Evolutionary conservation across 1,140 invertebrate species (phyloP).

Genomic region (Diorhabda sublineata): DNA sequence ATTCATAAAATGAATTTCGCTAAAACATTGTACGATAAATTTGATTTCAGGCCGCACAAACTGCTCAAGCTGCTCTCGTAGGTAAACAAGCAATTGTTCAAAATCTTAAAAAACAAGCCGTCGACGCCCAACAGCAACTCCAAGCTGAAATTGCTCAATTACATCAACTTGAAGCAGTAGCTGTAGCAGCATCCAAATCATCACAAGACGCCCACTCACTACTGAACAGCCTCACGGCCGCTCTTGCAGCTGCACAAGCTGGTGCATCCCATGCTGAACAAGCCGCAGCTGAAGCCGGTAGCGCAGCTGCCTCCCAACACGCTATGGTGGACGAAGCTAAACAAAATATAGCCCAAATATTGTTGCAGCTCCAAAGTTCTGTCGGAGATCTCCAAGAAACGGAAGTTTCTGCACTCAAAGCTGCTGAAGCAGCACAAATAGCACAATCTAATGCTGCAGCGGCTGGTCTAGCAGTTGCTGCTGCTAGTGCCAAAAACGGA

Average conservation of each 20-base stretch:
- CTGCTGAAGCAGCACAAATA: slow-evolving; percentile 30
- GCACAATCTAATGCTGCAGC: slow-evolving; percentile 39
- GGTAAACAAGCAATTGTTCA: slow-evolving; percentile 38
- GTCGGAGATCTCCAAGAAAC: slow-evolving; percentile 30
- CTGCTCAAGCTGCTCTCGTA: slow-evolving; percentile 36
- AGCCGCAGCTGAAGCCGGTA: slow-evolving; percentile 32
- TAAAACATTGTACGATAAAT: no score
- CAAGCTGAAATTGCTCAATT: slow-evolving; percentile 31
- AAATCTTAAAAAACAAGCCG: slow-evolving; percentile 29
- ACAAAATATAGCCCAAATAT: slow-evolving; percentile 25
- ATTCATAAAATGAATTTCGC: no score
- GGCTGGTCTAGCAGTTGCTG: slow-evolving; percentile 31
- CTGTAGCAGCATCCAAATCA: slow-evolving; percentile 27
- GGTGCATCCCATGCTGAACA: slow-evolving; percentile 24
- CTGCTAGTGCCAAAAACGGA: slow-evolving; percentile 23
- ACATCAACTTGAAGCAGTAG: slow-evolving; percentile 30
- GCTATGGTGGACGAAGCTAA: slow-evolving; percentile 33
- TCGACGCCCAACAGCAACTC: slow-evolving; percentile 31
- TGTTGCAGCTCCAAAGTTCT: slow-evolving; percentile 28
- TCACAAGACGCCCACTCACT: slow-evolving; percentile 31
- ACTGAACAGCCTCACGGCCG: slow-evolving; percentile 26
- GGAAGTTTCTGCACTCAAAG: slow-evolving; percentile 30
- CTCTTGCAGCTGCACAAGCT: slow-evolving; percentile 30
- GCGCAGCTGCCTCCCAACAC: slow-evolving; percentile 32
- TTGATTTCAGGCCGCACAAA: slow-evolving; percentile 30